Conservation (phyloP, 2,113 vertebrate species). For the Calypte anna region DNA sequence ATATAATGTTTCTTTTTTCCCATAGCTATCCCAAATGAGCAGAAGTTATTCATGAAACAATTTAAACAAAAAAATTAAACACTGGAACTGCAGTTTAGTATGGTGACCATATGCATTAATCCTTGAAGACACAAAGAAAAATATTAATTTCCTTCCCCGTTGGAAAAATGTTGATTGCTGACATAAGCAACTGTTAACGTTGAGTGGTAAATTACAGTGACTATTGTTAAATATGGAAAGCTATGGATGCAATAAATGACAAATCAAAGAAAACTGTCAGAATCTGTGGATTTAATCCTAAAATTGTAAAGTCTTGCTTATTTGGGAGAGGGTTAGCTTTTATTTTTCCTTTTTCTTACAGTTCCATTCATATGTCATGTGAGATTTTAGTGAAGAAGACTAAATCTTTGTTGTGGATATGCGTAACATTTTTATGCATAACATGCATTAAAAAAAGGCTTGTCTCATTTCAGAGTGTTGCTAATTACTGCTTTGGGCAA, state of each 20-base stretch:
- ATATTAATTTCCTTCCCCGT: conserved; percentile 65
- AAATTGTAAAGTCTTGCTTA: neutral
- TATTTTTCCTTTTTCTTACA: neutral
- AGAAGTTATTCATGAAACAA: conserved; percentile 51
- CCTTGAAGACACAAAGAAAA: conserved; percentile 61
- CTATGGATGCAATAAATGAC: neutral
- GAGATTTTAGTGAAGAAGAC: neutral
- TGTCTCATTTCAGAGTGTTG: neutral
- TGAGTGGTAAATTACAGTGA: conserved; percentile 60
- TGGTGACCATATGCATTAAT: conserved; percentile 59
- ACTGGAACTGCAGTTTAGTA: conserved; percentile 6
- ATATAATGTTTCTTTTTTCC: conserved; percentile 19
- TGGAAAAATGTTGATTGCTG: conserved; percentile 58
- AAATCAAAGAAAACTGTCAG: conserved; percentile 29
- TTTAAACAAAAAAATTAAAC: neutral
- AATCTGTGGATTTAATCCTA: neutral
- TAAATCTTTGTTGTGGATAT: neutral
- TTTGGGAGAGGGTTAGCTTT: neutral
- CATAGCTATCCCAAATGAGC: conserved; percentile 38
- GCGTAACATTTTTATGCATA: neutral
- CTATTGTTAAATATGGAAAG: conserved; percentile 58
- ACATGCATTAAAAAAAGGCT: neutral
- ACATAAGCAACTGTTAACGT: conserved; percentile 51
- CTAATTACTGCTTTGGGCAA: neutral
- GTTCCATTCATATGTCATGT: neutral